phyloP scores from a whole-genome alignment of 2,113 vertebrate genomes.

The Hipposideros armiger region DNA sequence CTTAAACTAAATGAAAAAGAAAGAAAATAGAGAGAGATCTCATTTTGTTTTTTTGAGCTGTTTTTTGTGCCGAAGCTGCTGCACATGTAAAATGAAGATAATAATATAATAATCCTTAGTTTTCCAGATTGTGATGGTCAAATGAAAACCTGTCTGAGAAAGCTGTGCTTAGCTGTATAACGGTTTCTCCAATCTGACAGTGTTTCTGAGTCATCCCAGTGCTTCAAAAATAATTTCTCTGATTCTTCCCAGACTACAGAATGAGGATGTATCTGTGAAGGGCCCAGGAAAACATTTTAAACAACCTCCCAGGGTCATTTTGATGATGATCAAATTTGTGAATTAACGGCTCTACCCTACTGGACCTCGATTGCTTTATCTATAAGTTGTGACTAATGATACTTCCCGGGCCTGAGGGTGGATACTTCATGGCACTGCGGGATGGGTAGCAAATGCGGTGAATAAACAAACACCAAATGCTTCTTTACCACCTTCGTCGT shows the following conservation, averaged over 20 bases:
- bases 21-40: background rate
- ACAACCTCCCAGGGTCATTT: background rate
- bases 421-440: background rate
- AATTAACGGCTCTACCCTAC: background rate
- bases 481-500: background rate
- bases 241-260: background rate
- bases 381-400: background rate
- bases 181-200: background rate
- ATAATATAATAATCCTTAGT: background rate
- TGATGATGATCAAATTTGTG: background rate
- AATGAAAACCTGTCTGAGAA: background rate
- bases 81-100: background rate
- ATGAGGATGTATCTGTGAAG: background rate
- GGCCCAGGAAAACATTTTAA: background rate
- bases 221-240: background rate
- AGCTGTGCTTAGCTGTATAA: too few species aligned
- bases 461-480: background rate
- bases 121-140: background rate
- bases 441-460: background rate
- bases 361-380: background rate
- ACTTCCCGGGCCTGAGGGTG: background rate
- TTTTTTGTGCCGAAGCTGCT: background rate
- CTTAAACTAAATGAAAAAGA: constrained; percentile 20
- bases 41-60: background rate
- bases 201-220: background rate